Percentiles rank a stretch among this genome's conserved stretches.
Evolutionary conservation across 2,888 invertebrate genomes (phyloP).

Genomic region (Blastobasis adustella): DNA sequence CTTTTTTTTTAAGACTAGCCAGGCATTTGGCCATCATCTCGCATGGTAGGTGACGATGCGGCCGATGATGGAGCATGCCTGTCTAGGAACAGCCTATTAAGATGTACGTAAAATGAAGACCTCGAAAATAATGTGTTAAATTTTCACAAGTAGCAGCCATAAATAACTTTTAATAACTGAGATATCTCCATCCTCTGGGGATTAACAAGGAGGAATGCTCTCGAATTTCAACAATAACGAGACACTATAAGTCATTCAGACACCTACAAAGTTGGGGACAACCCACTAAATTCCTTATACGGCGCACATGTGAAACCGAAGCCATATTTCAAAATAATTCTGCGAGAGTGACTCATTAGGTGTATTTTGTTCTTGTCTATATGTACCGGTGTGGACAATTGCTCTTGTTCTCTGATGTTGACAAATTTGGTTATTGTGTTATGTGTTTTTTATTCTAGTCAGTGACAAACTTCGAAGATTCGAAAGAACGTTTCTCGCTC

Average conservation of each 20-base stretch:
- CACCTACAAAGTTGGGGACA: background rate
- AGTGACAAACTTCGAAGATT: too few relatives aligned
- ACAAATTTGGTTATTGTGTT: too few relatives aligned
- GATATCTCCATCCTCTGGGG: background rate
- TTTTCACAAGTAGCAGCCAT: background rate
- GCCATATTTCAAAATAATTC: background rate
- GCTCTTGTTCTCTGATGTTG: too few relatives aligned
- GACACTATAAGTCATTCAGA: slow-evolving; percentile 3
- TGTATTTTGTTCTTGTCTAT: background rate
- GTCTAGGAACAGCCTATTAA: background rate
- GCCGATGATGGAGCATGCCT: too few relatives aligned
- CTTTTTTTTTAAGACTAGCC: background rate
- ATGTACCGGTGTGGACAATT: too few relatives aligned
- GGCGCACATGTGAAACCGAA: slow-evolving; percentile 2
- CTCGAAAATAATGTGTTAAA: too few relatives aligned
- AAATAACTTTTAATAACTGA: background rate
- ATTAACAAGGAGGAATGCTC: background rate
- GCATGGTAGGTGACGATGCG: too few relatives aligned
- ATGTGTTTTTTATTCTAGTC: too few relatives aligned
- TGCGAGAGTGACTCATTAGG: background rate
- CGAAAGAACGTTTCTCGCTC: too few relatives aligned
- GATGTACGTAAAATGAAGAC: background rate
- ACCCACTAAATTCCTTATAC: background rate
- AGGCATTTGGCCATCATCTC: too few relatives aligned
- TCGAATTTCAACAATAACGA: slow-evolving; percentile 1